phyloP scores from a whole-genome alignment of 2,888 invertebrate species.

The Pammene fasciana region DNA sequence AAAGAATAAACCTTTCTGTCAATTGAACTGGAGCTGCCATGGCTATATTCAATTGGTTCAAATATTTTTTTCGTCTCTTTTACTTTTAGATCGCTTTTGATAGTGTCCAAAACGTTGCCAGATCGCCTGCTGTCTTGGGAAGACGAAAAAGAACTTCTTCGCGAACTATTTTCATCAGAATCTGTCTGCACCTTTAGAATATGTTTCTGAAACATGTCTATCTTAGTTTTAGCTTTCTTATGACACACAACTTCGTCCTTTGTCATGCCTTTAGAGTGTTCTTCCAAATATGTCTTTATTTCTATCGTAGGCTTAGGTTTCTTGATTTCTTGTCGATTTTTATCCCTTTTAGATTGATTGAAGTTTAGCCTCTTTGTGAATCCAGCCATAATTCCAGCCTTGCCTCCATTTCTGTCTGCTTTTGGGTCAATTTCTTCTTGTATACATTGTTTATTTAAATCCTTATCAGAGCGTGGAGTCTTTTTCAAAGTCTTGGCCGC shows the following conservation, averaged over 20 bases:
- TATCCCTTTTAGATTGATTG: conserved; percentile 70
- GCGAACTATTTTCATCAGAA: conserved; percentile 66
- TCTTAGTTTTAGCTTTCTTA: conserved; percentile 75
- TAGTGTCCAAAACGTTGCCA: conserved; percentile 43
- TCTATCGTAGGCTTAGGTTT: conserved; percentile 69
- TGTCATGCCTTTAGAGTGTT: conserved; percentile 62
- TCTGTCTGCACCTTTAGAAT: conserved; percentile 72
- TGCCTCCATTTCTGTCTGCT: conserved; percentile 54
- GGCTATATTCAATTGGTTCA: conserved; percentile 60
- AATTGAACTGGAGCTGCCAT: conserved; percentile 57
- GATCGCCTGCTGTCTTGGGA: conserved; percentile 61
- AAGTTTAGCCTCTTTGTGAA: conserved; percentile 70
- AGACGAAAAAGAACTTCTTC: conserved; percentile 67
- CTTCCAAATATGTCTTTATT: conserved; percentile 74
- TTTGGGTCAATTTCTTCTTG: conserved; percentile 47
- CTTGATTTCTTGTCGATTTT: conserved; percentile 55
- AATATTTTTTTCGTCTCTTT: conserved; percentile 70
- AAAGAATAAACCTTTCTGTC: conserved; percentile 58
- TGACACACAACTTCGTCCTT: conserved; percentile 74
- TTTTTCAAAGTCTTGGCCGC: conserved; percentile 65
- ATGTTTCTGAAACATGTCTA: conserved; percentile 79
- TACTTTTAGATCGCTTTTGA: conserved; percentile 54
- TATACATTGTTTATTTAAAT: conserved; percentile 42
- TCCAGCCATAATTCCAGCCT: conserved; percentile 67
- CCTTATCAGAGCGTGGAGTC: conserved; percentile 47